Percentiles rank a stretch among this genome's conserved stretches.
Conservation (phyloP, 2,797 vertebrate species). For the Tiaroga cobitis region DNA sequence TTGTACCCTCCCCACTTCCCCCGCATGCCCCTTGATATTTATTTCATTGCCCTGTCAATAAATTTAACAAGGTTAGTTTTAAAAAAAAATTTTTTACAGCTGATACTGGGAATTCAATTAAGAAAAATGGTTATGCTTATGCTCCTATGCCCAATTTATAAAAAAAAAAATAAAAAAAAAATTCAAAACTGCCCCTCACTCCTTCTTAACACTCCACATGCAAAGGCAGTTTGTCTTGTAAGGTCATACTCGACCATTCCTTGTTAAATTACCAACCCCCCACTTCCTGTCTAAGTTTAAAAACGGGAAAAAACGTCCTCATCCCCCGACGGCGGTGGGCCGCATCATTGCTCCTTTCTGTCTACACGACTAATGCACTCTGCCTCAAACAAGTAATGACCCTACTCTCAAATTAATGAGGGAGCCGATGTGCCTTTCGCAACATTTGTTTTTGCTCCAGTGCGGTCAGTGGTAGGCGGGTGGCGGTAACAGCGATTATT, state of each 20-base stretch:
- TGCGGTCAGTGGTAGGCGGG: constrained; percentile 63
- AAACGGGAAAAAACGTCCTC: constrained; percentile 67
- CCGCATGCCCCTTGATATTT: constrained; percentile 85
- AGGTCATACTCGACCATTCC: constrained; percentile 51
- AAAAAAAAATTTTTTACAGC: constrained; percentile 65
- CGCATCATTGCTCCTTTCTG: constrained; percentile 68
- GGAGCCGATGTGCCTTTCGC: constrained; percentile 67
- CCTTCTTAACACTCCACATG: constrained; percentile 47
- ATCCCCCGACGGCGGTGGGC: constrained; percentile 68
- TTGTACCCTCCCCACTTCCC: constrained; percentile 80
- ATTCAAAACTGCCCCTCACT: constrained; percentile 40
- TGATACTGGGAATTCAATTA: constrained; percentile 86
- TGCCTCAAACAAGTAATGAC: constrained; percentile 76
- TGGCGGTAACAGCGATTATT: constrained; percentile 73
- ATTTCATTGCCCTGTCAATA: constrained; percentile 95
- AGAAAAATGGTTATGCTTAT: constrained; percentile 82
- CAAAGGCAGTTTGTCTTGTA: constrained; percentile 47
- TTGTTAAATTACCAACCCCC: constrained; percentile 60
- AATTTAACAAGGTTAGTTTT: constrained; percentile 89
- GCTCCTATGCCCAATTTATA: constrained; percentile 86
- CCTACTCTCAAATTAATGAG: constrained; percentile 77
- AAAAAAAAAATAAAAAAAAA: constrained; percentile 65
- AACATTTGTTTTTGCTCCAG: constrained; percentile 64
- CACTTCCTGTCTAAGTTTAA: constrained; percentile 68
- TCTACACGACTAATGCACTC: constrained; percentile 74